Base-by-base conservation (phyloP, 2,888 invertebrate species). In the Coenonympha arcania region DNA sequence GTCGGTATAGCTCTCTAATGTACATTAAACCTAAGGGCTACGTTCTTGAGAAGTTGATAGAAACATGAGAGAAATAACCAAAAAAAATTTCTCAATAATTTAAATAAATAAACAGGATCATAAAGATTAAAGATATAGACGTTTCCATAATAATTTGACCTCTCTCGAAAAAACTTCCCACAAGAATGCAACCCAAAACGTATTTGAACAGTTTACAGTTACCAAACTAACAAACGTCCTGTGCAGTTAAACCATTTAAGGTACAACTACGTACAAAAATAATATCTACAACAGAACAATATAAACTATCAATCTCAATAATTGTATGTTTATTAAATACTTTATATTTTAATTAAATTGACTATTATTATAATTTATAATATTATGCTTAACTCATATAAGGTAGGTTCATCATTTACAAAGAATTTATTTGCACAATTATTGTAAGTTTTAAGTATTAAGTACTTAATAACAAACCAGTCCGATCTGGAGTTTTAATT, bases 251-350 rank as follows among this genome's bases (percentile, higher is more conserved):
- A 58, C 60, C 60, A 62, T 60, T 24, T 59, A 54, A 55, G 39
- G 48, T 65, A 70, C 66, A 69, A 71, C 69, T 65, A 63, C 61
- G 53, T 63, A 64, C 63, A 66, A 67, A 61, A 67, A 48, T 28
- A 15, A 54, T 59, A 62, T 62, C 65, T 71, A 72, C 56, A 62
- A 61, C 68, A 70, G 68, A 75, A 73, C 67, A 67, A 31, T 11
- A 70, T 68, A 72, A 72, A 50, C 69, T 77, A 75, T 66, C 66
- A 78, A 78, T 79, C 75, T 78, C 79, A 70, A 66, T 70, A 65
- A 65, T 68, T 59, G 62, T 64, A 63, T 66, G 67, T 58, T 16
- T 64, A 58, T 61, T 71, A 68, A 63, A 49, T 39, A 39, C 4
- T 1, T 56, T 64, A 61, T 33, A 54, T 62, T 69, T 65, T 69